Percentiles rank a stretch among this genome's conserved stretches.
These are phyloP conservation scores for Ammospiza caudacuta DNA, from an alignment of 2,113 vertebrate species.

Conservation along the genomic window DNA sequence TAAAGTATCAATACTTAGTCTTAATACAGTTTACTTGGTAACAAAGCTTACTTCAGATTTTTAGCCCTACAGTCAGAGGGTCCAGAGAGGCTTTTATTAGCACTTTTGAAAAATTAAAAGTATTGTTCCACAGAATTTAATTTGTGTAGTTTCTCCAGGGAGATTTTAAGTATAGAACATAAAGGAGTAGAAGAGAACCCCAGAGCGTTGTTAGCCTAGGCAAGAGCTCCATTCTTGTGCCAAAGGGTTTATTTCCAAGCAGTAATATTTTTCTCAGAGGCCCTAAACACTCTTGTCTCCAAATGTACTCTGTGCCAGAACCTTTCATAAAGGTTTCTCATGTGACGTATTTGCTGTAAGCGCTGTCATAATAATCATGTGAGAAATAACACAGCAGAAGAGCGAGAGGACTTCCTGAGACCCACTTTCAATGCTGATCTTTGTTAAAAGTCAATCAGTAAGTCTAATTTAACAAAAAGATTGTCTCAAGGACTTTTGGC, in stretches of 20 bases:
- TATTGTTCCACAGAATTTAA: background rate
- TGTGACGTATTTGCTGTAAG: constrained; percentile 1
- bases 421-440: background rate
- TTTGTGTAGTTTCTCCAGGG: background rate
- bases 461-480: background rate
- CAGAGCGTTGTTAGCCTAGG: background rate
- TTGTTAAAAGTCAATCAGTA: background rate
- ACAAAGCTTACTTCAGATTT: background rate
- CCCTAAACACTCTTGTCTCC: background rate
- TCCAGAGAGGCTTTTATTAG: background rate
- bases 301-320: background rate
- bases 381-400: background rate
- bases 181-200: background rate
- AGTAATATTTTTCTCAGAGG: background rate
- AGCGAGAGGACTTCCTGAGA: background rate
- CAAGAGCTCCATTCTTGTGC: background rate
- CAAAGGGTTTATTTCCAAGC: constrained; percentile 10
- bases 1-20: background rate
- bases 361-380: background rate
- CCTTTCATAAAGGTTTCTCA: constrained; percentile 23
- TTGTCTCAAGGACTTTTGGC: background rate
- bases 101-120: constrained; percentile 1
- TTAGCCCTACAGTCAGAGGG: background rate
- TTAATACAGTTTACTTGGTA: background rate
- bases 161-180: background rate